Evolutionary conservation across 1,140 invertebrate species (phyloP).

Genomic region (Tribolium madens): DNA sequence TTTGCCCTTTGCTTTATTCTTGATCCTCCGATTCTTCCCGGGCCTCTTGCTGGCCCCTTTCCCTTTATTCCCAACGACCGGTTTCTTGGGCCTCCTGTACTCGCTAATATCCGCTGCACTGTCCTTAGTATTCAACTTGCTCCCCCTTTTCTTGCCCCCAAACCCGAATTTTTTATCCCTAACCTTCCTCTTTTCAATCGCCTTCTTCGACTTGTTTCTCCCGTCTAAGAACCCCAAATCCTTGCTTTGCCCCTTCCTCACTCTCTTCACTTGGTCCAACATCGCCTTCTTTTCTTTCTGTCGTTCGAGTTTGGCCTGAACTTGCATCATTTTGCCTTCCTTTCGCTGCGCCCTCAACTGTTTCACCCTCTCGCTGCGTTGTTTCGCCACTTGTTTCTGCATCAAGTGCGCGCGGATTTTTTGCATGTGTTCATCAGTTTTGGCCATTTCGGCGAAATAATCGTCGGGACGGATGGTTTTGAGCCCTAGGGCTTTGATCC

Average conservation of each 20-base stretch:
- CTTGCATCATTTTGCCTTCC: constrained; percentile 88
- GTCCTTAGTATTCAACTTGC: constrained; percentile 89
- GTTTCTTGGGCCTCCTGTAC: constrained; percentile 60
- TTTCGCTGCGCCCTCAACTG: constrained; percentile 92
- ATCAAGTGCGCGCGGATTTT: constrained; percentile 89
- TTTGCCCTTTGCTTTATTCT: constrained; percentile 54
- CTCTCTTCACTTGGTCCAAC: constrained; percentile 88
- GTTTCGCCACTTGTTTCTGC: constrained; percentile 85
- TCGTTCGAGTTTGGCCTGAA: constrained; percentile 84
- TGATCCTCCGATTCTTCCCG: constrained; percentile 60
- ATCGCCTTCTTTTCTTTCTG: constrained; percentile 83
- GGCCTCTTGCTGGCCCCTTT: constrained; percentile 50
- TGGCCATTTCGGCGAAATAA: constrained; percentile 99
- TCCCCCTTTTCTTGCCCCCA: constrained; percentile 94
- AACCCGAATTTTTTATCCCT: constrained; percentile 94
- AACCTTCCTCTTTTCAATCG: constrained; percentile 72
- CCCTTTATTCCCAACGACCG: constrained; percentile 37
- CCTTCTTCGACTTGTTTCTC: constrained; percentile 72
- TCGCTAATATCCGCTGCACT: constrained; percentile 78
- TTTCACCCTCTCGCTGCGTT: constrained; percentile 89
- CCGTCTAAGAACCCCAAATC: constrained; percentile 89
- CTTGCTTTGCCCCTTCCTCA: constrained; percentile 82
- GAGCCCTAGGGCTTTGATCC: constrained; percentile 80
- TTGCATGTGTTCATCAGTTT: constrained; percentile 97
- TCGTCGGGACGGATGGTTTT: constrained; percentile 90